Evolutionary conservation across 2,113 vertebrate species (phyloP).

Genomic region (Sturnus vulgaris): DNA sequence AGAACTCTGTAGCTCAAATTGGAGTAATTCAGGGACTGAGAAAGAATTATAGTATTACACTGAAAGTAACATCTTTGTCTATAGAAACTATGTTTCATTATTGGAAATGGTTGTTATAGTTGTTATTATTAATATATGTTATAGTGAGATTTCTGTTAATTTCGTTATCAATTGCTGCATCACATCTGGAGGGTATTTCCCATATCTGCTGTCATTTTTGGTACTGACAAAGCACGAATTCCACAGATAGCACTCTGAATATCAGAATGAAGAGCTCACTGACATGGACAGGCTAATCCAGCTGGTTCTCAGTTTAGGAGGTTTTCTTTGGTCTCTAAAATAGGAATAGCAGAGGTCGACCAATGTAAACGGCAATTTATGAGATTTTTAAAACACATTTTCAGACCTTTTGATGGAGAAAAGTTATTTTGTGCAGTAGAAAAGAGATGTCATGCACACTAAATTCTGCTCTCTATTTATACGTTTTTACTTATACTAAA

Average conservation of each 20-base stretch:
- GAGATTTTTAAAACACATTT: background rate
- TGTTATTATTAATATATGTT: background rate
- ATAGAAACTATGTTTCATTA: background rate
- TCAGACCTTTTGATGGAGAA: background rate
- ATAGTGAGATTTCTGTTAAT: background rate
- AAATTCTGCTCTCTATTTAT: background rate
- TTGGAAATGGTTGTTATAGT: background rate
- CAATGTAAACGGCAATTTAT: background rate
- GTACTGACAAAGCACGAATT: background rate
- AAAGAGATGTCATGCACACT: background rate
- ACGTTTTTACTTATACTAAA: background rate
- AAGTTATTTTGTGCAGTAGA: background rate
- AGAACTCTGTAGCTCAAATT: background rate
- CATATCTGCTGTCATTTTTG: background rate
- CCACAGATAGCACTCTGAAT: background rate
- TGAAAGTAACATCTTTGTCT: background rate
- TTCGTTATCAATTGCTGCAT: background rate
- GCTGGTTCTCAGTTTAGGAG: background rate
- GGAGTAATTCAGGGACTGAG: background rate
- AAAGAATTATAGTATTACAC: background rate
- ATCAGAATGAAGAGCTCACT: background rate
- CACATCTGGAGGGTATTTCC: background rate
- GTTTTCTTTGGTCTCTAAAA: background rate
- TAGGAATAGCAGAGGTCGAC: background rate
- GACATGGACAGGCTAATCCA: background rate